These are phyloP conservation scores for Papilio protenor DNA, from an alignment of 2,888 invertebrate genomes.

Conservation along the genomic window DNA sequence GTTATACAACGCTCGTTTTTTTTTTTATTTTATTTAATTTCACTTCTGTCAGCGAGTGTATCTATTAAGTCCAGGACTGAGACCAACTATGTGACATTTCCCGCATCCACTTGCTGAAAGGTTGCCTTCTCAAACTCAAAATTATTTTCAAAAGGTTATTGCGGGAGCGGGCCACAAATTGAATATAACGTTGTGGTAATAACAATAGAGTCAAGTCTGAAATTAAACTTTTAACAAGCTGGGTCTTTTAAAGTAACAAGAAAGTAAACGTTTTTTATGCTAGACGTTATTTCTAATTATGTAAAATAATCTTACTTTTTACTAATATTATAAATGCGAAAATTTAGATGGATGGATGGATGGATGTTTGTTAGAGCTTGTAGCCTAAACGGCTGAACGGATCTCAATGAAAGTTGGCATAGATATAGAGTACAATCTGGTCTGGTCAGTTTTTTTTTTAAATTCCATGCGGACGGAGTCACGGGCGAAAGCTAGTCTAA, in stretches of 20 bases:
- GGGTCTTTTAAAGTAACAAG: neutral
- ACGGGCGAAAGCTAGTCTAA: too few species aligned
- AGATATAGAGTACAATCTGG: too few species aligned
- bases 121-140: constrained; percentile 68
- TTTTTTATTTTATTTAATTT: too few species aligned
- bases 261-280: neutral
- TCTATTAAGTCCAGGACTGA: constrained; percentile 71
- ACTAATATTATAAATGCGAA: too few species aligned
- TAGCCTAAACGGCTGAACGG: too few species aligned
- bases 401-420: too few species aligned
- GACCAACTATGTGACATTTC: constrained; percentile 84
- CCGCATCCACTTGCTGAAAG: constrained; percentile 79
- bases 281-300: neutral
- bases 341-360: too few species aligned
- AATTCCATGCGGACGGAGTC: too few species aligned
- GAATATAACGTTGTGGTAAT: constrained; percentile 62
- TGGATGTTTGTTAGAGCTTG: too few species aligned
- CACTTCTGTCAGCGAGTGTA: constrained; percentile 60
- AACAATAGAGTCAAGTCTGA: neutral
- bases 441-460: too few species aligned
- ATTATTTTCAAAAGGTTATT: constrained; percentile 74
- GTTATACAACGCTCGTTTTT: neutral
- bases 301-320: too few species aligned
- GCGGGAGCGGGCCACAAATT: constrained; percentile 70
- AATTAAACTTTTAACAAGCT: neutral